Evolutionary conservation across 1,140 invertebrate species (phyloP).

Genomic region (Caenorhabditis latens): DNA sequence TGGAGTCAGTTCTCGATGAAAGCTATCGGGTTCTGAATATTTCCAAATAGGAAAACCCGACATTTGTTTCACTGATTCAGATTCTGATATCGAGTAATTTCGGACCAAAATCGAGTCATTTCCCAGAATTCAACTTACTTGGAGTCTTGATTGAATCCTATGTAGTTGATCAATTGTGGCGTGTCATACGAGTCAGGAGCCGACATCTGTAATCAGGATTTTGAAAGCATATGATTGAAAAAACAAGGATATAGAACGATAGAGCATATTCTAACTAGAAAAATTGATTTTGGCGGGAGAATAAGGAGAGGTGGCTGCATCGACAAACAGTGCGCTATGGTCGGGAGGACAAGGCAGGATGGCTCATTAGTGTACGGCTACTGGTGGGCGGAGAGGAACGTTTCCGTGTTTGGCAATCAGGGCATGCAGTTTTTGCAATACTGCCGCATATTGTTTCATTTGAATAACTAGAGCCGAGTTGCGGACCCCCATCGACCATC

Average conservation of each 20-base stretch:
- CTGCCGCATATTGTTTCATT: neutral
- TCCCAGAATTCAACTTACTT: constrained; percentile 51
- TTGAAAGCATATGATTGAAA: neutral
- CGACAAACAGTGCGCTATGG: constrained; percentile 1
- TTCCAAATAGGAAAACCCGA: too few species aligned
- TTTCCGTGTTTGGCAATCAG: neutral
- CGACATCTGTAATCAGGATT: constrained; percentile 1
- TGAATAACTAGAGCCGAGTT: too few species aligned
- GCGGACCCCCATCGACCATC: too few species aligned
- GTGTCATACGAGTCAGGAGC: neutral
- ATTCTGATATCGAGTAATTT: too few species aligned
- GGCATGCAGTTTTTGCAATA: constrained; percentile 17
- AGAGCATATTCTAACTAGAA: too few species aligned
- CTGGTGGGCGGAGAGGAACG: neutral
- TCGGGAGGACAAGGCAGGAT: neutral
- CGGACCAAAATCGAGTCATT: too few species aligned
- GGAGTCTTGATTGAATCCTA: constrained; percentile 67
- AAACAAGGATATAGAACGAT: neutral
- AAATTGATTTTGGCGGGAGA: neutral
- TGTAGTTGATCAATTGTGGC: constrained; percentile 54
- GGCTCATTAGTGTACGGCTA: constrained; percentile 33
- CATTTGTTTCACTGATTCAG: too few species aligned
- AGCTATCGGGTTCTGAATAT: too few species aligned
- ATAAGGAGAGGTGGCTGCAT: neutral
- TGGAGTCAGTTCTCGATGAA: too few species aligned